Evolutionary conservation across 1,140 invertebrate species (phyloP).

Genomic region (Paraescarpia echinospica): DNA sequence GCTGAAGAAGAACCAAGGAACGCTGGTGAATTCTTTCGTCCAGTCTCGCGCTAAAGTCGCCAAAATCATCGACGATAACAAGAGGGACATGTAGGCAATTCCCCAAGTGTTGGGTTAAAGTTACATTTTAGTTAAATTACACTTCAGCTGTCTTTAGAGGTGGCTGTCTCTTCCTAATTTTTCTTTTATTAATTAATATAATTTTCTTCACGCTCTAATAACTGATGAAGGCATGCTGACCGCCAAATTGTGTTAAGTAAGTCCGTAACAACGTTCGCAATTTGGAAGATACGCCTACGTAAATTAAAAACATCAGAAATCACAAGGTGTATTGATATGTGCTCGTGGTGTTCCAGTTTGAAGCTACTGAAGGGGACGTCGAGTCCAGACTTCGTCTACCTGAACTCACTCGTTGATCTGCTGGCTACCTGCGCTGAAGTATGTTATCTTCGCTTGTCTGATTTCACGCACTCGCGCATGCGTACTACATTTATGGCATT

Average conservation of each 20-base stretch:
- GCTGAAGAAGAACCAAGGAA: constrained; percentile 53
- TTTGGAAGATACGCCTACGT: no score
- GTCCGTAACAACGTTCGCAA: no score
- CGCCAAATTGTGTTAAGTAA: no score
- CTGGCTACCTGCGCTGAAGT: constrained; percentile 55
- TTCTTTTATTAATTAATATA: no score
- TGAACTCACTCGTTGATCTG: constrained; percentile 51
- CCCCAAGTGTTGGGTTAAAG: not conserved
- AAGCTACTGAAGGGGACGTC: constrained; percentile 37
- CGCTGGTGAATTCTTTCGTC: constrained; percentile 58
- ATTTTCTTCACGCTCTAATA: no score
- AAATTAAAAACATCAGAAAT: no score
- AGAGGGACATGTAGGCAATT: constrained; percentile 37
- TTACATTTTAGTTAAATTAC: no score
- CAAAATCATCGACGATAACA: constrained; percentile 38
- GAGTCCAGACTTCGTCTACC: constrained; percentile 40
- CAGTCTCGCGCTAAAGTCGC: constrained; percentile 48
- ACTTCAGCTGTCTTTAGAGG: no score
- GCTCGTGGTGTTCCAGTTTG: not conserved
- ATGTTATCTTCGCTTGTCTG: not conserved
- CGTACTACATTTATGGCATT: not conserved
- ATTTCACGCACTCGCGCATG: not conserved
- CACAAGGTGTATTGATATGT: no score
- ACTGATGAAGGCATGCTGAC: no score
- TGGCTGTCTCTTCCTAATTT: no score